Base-by-base conservation (phyloP, 2,797 vertebrate species). In the Columba guinea region DNA sequence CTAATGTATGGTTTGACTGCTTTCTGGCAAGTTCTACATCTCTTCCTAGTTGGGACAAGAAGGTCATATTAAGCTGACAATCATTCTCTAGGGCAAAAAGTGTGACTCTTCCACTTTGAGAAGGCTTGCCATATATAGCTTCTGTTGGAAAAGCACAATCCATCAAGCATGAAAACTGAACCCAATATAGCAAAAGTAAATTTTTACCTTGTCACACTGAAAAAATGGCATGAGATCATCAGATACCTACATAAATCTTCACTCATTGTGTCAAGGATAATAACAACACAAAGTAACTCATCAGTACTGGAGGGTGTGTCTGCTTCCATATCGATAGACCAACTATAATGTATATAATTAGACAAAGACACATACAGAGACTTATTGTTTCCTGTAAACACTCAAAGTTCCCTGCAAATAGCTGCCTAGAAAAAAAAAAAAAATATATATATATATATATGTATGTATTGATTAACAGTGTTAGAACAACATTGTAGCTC, bases 141-240 rank as follows among this genome's bases (percentile, higher is more conserved):
- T 90, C 27, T 2, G 6, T 4, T 87, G 64, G 32, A 84, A 52
- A 87, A 85, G 55, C 32, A 41, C 34, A 92, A 85, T 91, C 59
- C n/a, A 87, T 92, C 87, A 96, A 85, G 32, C 53, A 70, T n/a
- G 67, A 81, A 94, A 96, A 77, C 68, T 74, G 71, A 90, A 70
- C 19, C 48, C 4, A 5, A 52, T 81, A 94, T 8, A 70, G 62
- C 34, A 77, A 71, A 94, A 95, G 60, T 23, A 0, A 73, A 91
- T 90, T 89, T 94, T 94, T 86, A 93, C 18, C 39, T 94, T 90
- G 27, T 75, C 58, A 89, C 21, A 53, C 28, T 65, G 73, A 81
- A 77, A 70, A 65, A 76, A n/a, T 65, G 41, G 23, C 41, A 74
- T 7, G 35, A 87, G 82, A 78, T 35, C 75, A 74, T 88, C 63